Evolutionary conservation across 2,797 vertebrate species (phyloP).

Genomic region (Psittacula echo): DNA sequence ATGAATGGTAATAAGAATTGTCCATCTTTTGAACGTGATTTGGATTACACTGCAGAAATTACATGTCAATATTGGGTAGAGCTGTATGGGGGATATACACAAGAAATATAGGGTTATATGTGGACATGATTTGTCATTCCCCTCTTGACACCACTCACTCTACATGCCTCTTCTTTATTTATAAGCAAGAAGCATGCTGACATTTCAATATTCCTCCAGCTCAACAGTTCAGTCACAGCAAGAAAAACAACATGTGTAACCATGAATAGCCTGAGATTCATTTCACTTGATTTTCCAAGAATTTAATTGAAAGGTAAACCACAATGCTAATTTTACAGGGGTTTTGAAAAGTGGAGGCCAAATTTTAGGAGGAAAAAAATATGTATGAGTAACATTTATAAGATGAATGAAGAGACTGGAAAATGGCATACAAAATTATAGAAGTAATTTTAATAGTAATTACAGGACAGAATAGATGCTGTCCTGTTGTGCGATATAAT

Average conservation of each 20-base stretch:
- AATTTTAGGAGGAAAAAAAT: background rate
- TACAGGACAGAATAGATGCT: background rate
- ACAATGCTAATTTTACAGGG: background rate
- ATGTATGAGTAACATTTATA: background rate
- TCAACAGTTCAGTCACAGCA: slow-evolving; percentile 31
- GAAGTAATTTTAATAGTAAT: background rate
- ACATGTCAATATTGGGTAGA: background rate
- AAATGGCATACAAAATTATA: background rate
- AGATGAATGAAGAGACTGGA: background rate
- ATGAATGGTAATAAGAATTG: slow-evolving; percentile 22
- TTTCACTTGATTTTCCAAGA: slow-evolving; percentile 25
- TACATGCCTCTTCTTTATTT: slow-evolving; percentile 52
- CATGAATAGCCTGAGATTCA: background rate
- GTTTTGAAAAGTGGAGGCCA: background rate
- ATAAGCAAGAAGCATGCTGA: slow-evolving; percentile 41
- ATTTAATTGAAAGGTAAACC: slow-evolving; percentile 14
- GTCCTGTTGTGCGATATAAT: background rate
- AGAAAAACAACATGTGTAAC: background rate
- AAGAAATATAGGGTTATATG: slow-evolving; percentile 18
- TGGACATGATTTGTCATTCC: slow-evolving; percentile 29
- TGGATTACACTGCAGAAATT: slow-evolving; percentile 49
- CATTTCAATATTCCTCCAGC: slow-evolving; percentile 40
- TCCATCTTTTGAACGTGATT: slow-evolving; percentile 16
- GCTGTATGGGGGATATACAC: background rate
- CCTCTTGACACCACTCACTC: slow-evolving; percentile 33